Conservation (phyloP, 2,113 vertebrate species). For the Phaetusa simplex region DNA sequence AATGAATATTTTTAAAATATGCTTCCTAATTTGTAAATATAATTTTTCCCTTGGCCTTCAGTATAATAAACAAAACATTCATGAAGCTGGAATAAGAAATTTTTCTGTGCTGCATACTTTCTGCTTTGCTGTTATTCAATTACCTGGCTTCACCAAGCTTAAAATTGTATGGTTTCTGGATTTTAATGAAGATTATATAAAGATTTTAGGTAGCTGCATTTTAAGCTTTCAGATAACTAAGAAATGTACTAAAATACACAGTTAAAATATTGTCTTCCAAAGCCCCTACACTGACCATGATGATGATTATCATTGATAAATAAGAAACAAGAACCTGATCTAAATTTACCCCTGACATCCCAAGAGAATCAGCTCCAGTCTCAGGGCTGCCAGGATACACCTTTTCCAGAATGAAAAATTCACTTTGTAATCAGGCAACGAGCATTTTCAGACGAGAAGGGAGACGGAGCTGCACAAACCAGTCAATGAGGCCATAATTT, state of each 20-base stretch:
- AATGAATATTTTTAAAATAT: constrained; percentile 1
- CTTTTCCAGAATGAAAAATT: not conserved
- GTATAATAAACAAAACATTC: not conserved
- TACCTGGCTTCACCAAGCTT: not conserved
- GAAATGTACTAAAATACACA: not conserved
- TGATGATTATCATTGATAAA: not conserved
- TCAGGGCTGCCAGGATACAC: not conserved
- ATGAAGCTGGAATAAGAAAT: not conserved
- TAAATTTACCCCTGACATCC: not conserved
- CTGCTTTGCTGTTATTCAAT: not conserved
- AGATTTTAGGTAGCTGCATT: not conserved
- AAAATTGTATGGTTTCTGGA: not conserved
- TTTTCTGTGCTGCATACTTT: not conserved
- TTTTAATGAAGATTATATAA: not conserved
- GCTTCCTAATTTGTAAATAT: constrained; percentile 20
- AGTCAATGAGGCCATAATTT: not conserved
- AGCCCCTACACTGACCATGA: not conserved
- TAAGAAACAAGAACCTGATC: not conserved
- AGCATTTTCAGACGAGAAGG: not conserved
- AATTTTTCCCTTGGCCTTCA: not conserved
- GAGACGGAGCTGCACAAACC: not conserved
- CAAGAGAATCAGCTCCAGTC: not conserved
- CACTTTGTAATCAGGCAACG: not conserved
- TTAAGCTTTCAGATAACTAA: not conserved
- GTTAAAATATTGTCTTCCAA: not conserved